These are phyloP conservation scores for Heterochromis multidens DNA, from an alignment of 2,113 vertebrate genomes.

Conservation along the genomic window DNA sequence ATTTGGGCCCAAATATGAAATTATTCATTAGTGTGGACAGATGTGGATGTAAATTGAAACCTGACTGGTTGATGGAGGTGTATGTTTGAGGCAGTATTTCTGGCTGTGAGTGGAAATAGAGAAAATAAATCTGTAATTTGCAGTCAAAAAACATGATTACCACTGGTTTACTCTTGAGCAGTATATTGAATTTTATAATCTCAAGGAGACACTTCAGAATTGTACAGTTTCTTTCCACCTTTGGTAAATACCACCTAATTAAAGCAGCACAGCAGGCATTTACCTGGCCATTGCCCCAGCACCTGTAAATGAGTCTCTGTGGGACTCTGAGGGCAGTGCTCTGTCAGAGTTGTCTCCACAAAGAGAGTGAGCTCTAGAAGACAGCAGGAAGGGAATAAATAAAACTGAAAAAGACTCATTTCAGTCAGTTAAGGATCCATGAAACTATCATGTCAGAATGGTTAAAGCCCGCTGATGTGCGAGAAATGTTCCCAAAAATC, in stretches of 20 bases:
- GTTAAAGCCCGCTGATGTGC: neutral
- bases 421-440: neutral
- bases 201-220: neutral
- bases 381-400: neutral
- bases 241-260: neutral
- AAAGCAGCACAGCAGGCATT: neutral
- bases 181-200: neutral
- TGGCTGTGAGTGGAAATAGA: too few relatives aligned
- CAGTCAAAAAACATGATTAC: neutral
- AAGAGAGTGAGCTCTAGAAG: conserved; percentile 76
- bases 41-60: neutral
- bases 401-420: neutral
- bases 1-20: neutral
- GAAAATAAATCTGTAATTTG: too few relatives aligned
- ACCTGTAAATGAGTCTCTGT: conserved; percentile 69
- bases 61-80: neutral
- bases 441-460: neutral
- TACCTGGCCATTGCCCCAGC: conserved; percentile 86
- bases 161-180: neutral
- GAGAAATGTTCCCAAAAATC: neutral
- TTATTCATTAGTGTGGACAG: neutral
- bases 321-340: conserved; percentile 69
- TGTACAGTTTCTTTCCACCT: neutral
- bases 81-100: neutral
- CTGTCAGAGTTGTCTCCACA: conserved; percentile 74